A percentile compares a stretch with the other conserved stretches of the same genome.
Conservation (phyloP, 2,797 vertebrate genomes). For the Allobates femoralis region DNA sequence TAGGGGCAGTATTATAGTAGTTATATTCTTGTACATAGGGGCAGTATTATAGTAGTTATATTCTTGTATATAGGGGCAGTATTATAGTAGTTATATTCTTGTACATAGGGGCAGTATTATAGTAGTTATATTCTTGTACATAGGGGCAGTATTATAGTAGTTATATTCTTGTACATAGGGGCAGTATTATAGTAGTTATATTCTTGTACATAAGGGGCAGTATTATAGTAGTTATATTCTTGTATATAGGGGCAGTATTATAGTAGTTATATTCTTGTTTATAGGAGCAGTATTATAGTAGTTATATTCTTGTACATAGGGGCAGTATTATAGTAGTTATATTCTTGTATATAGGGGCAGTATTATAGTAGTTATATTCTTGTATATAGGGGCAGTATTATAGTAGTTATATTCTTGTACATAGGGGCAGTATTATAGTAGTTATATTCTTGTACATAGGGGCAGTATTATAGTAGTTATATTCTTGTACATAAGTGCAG, state of each 20-base stretch:
- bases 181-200: slow-evolving; percentile 16
- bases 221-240: slow-evolving; percentile 13
- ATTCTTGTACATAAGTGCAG: too few relatives aligned
- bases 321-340: slow-evolving; percentile 3
- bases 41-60: neutral
- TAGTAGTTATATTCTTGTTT: slow-evolving; percentile 10
- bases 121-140: too few relatives aligned
- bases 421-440: slow-evolving; percentile 1
- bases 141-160: too few relatives aligned
- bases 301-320: neutral
- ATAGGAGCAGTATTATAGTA: slow-evolving; percentile 9
- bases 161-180: too few relatives aligned
- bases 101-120: too few relatives aligned
- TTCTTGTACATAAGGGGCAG: neutral
- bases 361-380: slow-evolving; percentile 6
- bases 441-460: slow-evolving; percentile 11
- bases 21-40: too few relatives aligned
- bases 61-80: neutral
- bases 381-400: neutral
- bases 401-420: slow-evolving; percentile 11
- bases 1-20: too few relatives aligned
- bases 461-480: too few relatives aligned
- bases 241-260: neutral
- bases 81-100: slow-evolving; percentile 4
- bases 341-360: neutral